phyloP scores from a whole-genome alignment of 2,797 vertebrate species.

The Acipenser oxyrinchus region DNA sequence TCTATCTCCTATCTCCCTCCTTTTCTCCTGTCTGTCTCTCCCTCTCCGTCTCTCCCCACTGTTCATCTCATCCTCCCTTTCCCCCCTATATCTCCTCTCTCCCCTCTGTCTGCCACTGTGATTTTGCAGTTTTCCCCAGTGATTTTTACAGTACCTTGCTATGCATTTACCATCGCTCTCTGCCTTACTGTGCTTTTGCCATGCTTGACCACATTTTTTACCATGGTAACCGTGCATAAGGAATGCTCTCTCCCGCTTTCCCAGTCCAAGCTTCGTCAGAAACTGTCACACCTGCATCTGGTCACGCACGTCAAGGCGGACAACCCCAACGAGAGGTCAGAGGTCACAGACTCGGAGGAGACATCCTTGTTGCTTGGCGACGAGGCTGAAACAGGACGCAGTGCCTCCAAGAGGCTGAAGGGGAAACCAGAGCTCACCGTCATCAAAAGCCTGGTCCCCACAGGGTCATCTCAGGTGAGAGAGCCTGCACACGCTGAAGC shows the following conservation, averaged over 20 bases:
- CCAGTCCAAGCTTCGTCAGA: slow-evolving; percentile 54
- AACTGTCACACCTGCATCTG: slow-evolving; percentile 54
- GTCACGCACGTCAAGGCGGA: slow-evolving; percentile 32
- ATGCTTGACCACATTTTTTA: no score
- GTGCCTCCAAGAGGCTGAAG: slow-evolving; percentile 23
- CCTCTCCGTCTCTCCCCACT: no score
- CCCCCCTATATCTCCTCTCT: no score
- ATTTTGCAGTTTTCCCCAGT: no score
- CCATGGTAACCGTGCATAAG: no score
- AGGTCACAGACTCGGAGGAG: slow-evolving; percentile 39
- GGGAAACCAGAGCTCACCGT: slow-evolving; percentile 37
- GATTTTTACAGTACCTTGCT: no score
- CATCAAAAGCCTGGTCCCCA: slow-evolving; percentile 53
- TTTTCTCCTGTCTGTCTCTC: no score
- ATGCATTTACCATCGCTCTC: no score
- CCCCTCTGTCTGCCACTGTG: no score
- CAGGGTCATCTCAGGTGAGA: slow-evolving; percentile 14
- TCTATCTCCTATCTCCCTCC: no score
- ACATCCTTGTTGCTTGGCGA: slow-evolving; percentile 45
- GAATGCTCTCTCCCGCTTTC: slow-evolving; percentile 4
- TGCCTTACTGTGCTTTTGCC: no score
- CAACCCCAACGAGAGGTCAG: slow-evolving; percentile 21
- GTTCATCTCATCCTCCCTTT: no score
- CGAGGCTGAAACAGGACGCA: slow-evolving; percentile 15
- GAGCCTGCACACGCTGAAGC: neutral